A percentile compares a stretch with the other conserved stretches of the same genome.
Conservation (phyloP, 37 sponge, comb jelly and placozoan species). For the Chondrilla cf. caribensis region DNA sequence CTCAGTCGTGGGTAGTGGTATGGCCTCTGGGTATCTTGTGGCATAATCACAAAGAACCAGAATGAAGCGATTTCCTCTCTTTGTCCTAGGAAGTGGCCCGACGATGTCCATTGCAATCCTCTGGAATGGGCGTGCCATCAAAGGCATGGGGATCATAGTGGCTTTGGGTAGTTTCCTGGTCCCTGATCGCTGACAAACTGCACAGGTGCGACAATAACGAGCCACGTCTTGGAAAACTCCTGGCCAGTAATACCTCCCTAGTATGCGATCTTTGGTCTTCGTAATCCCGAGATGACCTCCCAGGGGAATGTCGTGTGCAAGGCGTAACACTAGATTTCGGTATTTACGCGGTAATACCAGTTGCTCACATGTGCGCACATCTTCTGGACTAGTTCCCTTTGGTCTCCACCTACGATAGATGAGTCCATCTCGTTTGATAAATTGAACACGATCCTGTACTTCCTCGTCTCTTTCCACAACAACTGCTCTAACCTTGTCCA, state of each 20-base stretch:
- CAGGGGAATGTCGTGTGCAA: no score
- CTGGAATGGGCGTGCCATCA: constrained; percentile 46
- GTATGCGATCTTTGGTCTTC: no score
- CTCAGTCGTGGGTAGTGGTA: constrained; percentile 23
- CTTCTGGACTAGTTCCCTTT: neutral
- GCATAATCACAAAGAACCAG: constrained; percentile 59
- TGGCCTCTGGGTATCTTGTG: constrained; percentile 58
- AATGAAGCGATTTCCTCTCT: constrained; percentile 37
- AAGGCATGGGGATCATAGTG: constrained; percentile 58
- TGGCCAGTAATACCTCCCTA: constrained; percentile 56
- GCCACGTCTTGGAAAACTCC: constrained; percentile 38
- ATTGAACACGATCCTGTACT: neutral
- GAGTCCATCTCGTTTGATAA: neutral
- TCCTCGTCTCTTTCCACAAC: constrained; percentile 7
- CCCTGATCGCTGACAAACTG: constrained; percentile 28
- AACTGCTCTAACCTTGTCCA: neutral
- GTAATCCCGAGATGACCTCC: no score
- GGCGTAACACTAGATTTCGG: no score
- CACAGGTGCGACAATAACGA: constrained; percentile 43
- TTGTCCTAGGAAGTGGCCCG: constrained; percentile 48
- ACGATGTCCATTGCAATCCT: constrained; percentile 69
- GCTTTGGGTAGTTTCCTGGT: constrained; percentile 10
- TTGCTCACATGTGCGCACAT: neutral
- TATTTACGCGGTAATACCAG: no score
- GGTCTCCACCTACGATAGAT: constrained; percentile 28